A percentile compares a stretch with the other conserved stretches of the same genome.
Evolutionary conservation across 2,888 invertebrate species (phyloP).

Genomic region (Eilema caniola): DNA sequence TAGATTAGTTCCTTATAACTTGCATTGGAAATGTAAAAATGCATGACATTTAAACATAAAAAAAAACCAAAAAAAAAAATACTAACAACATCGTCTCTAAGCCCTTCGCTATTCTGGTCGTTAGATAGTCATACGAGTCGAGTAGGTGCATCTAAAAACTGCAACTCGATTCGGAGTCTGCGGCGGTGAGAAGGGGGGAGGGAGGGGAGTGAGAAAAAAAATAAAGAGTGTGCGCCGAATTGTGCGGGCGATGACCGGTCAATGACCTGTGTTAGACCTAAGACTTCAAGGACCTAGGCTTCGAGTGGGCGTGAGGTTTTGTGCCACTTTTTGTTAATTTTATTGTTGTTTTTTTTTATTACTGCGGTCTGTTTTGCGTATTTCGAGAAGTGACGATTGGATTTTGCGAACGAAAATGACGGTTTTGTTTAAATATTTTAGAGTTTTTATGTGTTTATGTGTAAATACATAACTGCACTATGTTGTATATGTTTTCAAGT

Average conservation of each 20-base stretch:
- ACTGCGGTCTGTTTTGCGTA: constrained; percentile 22
- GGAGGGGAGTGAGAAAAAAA: constrained; percentile 56
- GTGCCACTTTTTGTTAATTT: constrained; percentile 22
- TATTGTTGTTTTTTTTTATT: constrained; percentile 16
- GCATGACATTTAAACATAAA: too few relatives aligned
- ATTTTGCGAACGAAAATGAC: constrained; percentile 4
- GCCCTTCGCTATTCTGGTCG: constrained; percentile 61
- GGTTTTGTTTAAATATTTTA: neutral
- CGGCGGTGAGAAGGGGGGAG: constrained; percentile 39
- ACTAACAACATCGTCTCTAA: constrained; percentile 53
- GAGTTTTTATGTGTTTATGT: neutral
- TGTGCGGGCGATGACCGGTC: constrained; percentile 84
- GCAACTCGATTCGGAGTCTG: constrained; percentile 81
- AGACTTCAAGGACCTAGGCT: constrained; percentile 61
- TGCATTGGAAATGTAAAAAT: too few relatives aligned
- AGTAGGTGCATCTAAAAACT: constrained; percentile 87
- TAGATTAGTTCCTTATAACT: too few relatives aligned
- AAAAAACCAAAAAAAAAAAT: too few relatives aligned
- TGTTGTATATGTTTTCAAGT: neutral
- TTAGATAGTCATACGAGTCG: constrained; percentile 83
- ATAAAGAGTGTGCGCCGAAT: constrained; percentile 70
- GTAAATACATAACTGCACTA: neutral
- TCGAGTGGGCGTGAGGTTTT: constrained; percentile 44
- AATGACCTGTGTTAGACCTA: constrained; percentile 71
- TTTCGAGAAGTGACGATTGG: constrained; percentile 24